Evolutionary conservation across 2,113 vertebrate species (phyloP).

Genomic region (Vicugna pacos): DNA sequence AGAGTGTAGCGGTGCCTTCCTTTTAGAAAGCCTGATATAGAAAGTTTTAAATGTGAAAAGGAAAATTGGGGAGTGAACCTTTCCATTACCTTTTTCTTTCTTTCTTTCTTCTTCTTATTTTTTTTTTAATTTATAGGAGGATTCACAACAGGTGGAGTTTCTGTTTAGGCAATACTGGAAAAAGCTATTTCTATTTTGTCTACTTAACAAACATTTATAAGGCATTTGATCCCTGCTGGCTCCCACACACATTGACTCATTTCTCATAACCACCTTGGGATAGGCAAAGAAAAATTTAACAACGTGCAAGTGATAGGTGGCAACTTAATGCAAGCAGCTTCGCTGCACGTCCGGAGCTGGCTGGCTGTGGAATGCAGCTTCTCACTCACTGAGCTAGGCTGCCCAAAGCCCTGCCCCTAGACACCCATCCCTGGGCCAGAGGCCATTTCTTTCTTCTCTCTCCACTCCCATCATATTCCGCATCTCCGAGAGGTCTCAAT

Average conservation of each 20-base stretch:
- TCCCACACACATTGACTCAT: background rate
- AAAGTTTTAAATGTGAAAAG: background rate
- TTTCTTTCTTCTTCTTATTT: background rate
- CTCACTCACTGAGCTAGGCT: fast-evolving
- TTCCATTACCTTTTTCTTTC: background rate
- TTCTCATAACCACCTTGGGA: background rate
- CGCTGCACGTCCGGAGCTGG: fast-evolving
- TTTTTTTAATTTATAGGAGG: background rate
- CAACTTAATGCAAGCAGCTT: background rate
- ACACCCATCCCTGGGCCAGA: fast-evolving
- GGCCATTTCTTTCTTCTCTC: background rate
- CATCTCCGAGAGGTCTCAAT: background rate
- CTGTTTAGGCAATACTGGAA: background rate
- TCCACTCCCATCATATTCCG: fast-evolving
- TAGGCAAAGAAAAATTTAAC: background rate
- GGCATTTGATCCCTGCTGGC: background rate
- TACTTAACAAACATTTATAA: background rate
- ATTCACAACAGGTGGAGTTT: background rate
- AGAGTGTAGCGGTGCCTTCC: background rate
- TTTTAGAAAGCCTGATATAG: background rate
- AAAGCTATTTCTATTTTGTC: background rate
- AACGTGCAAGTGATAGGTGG: background rate
- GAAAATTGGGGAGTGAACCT: background rate
- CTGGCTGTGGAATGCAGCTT: fast-evolving
- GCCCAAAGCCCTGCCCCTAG: background rate